Conservation (phyloP, 2,888 invertebrate species). For the Drosophila subsilvestris region DNA sequence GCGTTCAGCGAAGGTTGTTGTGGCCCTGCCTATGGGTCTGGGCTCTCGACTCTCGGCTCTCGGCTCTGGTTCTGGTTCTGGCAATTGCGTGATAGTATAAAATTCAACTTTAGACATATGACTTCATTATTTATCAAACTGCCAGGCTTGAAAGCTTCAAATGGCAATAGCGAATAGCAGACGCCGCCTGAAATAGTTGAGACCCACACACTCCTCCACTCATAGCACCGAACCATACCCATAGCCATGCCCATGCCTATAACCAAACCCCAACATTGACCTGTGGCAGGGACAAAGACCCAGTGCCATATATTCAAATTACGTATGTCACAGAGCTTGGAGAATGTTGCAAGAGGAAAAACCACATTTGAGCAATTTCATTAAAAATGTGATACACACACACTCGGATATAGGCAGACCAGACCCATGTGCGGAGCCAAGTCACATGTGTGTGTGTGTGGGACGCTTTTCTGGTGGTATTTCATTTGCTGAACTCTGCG, state of each 20-base stretch:
- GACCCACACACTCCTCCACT: constrained; percentile 22
- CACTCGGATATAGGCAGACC: not conserved
- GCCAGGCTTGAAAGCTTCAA: constrained; percentile 56
- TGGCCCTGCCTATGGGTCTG: not conserved
- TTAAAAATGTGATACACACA: constrained; percentile 57
- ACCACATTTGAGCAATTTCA: constrained; percentile 73
- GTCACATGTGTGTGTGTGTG: constrained; percentile 27
- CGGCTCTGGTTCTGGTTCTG: constrained; percentile 7
- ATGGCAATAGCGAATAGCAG: constrained; percentile 42
- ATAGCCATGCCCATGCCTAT: too few relatives aligned
- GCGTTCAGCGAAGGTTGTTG: constrained; percentile 1
- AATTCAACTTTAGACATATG: constrained; percentile 77
- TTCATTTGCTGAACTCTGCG: constrained; percentile 61
- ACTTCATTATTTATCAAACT: constrained; percentile 81
- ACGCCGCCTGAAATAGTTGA: constrained; percentile 48
- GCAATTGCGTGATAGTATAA: constrained; percentile 74
- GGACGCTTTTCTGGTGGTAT: constrained; percentile 47
- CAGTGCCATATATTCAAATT: constrained; percentile 70
- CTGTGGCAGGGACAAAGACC: constrained; percentile 44
- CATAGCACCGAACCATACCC: too few relatives aligned
- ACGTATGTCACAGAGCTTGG: constrained; percentile 48
- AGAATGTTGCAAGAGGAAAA: constrained; percentile 38
- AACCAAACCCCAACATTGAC: constrained; percentile 31
- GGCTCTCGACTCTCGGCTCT: not conserved
- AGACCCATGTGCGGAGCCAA: not conserved